These are phyloP conservation scores for Eupithecia tripunctaria DNA, from an alignment of 2,888 invertebrate species.

Conservation along the genomic window DNA sequence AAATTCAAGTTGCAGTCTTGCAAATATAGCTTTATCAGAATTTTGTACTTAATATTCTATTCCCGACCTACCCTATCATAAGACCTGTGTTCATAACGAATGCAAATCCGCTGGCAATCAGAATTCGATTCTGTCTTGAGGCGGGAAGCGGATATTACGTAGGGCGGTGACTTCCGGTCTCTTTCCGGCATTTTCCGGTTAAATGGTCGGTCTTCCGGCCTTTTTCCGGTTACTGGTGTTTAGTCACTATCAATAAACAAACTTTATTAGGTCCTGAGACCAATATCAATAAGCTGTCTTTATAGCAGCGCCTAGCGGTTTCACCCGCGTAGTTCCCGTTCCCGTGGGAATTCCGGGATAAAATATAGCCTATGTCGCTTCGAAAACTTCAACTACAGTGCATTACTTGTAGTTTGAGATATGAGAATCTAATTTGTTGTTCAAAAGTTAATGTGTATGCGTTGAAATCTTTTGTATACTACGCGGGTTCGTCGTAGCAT, in stretches of 20 bases:
- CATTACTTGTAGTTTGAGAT: too few relatives aligned
- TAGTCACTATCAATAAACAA: background rate
- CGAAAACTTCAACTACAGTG: too few relatives aligned
- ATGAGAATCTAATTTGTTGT: too few relatives aligned
- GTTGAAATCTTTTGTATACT: background rate
- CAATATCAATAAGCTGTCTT: background rate
- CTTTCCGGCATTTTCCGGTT: background rate
- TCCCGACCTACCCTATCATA: background rate
- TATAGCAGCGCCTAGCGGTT: too few relatives aligned
- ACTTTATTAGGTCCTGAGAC: background rate
- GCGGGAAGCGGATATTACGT: conserved; percentile 33
- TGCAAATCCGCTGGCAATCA: conserved; percentile 29
- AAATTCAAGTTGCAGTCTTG: background rate
- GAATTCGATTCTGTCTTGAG: conserved; percentile 30
- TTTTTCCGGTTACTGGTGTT: conserved; percentile 17
- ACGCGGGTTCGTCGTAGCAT: background rate
- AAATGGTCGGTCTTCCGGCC: conserved; percentile 18
- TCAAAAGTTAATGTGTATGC: too few relatives aligned
- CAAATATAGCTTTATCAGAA: background rate
- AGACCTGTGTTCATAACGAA: conserved; percentile 14
- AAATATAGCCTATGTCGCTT: too few relatives aligned
- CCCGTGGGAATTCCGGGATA: too few relatives aligned
- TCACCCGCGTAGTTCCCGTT: too few relatives aligned
- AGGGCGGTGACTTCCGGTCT: conserved; percentile 24
- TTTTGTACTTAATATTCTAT: background rate